A percentile compares a stretch with the other conserved stretches of the same genome.
Conservation (phyloP, 2,888 invertebrate species). For the Acanthosepion esculentum region DNA sequence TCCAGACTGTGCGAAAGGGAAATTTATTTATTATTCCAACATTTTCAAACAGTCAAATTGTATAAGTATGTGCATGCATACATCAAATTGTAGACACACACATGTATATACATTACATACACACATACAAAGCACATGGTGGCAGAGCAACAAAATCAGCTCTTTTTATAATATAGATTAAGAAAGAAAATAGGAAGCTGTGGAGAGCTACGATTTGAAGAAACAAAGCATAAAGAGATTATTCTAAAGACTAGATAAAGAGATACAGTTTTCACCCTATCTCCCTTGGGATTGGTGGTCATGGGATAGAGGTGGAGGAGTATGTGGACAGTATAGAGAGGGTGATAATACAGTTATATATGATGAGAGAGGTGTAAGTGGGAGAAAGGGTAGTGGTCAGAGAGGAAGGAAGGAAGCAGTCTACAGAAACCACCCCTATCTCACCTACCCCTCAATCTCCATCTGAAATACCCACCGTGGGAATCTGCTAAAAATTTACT, state of each 20-base stretch:
- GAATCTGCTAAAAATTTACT: constrained; percentile 11
- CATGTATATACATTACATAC: too few species aligned
- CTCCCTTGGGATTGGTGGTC: background rate
- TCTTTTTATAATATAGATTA: background rate
- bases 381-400: background rate
- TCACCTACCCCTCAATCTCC: background rate
- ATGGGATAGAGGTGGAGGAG: background rate
- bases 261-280: background rate
- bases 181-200: too few species aligned
- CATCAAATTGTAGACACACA: too few species aligned
- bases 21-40: too few species aligned
- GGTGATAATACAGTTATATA: background rate
- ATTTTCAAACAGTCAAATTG: too few species aligned
- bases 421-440: background rate
- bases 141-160: background rate
- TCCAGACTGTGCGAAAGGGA: too few species aligned
- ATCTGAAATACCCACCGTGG: background rate
- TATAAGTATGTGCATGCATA: too few species aligned
- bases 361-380: background rate
- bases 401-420: background rate
- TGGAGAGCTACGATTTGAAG: too few species aligned
- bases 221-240: too few species aligned
- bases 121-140: too few species aligned
- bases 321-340: too few species aligned
- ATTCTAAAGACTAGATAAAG: background rate